phyloP scores from a whole-genome alignment of 2,888 invertebrate genomes.

The Ariolimax columbianus region DNA sequence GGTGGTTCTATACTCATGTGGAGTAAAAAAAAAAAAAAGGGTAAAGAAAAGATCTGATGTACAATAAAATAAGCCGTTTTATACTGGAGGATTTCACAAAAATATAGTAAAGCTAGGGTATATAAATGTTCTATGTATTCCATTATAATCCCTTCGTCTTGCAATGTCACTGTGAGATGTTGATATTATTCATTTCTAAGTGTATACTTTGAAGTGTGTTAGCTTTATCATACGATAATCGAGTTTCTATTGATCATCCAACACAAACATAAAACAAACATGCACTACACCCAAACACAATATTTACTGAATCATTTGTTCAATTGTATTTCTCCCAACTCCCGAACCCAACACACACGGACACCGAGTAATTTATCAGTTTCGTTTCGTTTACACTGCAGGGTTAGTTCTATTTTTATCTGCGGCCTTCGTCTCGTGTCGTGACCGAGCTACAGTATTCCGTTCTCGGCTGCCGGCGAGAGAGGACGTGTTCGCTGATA shows the following conservation, averaged over 20 bases:
- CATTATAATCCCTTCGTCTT: too few species aligned
- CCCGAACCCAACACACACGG: too few species aligned
- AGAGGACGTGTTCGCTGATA: slow-evolving; percentile 23
- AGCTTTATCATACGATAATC: background rate
- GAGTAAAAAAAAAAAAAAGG: too few species aligned
- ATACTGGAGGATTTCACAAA: too few species aligned
- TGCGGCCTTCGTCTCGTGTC: slow-evolving; percentile 41
- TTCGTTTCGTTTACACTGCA: slow-evolving; percentile 46
- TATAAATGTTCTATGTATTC: too few species aligned
- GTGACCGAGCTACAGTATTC: slow-evolving; percentile 45
- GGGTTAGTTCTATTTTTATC: slow-evolving; percentile 46
- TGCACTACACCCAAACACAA: background rate
- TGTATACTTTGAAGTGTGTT: background rate
- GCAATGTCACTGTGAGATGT: background rate
- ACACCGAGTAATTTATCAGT: background rate
- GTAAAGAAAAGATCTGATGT: too few species aligned
- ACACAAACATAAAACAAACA: background rate
- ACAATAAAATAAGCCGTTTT: too few species aligned
- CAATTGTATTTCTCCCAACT: too few species aligned
- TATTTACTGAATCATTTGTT: background rate
- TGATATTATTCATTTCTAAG: background rate
- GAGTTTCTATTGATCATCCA: background rate
- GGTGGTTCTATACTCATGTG: too few species aligned
- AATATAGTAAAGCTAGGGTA: too few species aligned
- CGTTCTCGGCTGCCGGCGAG: slow-evolving; percentile 28